These are phyloP conservation scores for Diadegma fenestrale DNA, from an alignment of 2,888 invertebrate genomes.

Conservation along the genomic window DNA sequence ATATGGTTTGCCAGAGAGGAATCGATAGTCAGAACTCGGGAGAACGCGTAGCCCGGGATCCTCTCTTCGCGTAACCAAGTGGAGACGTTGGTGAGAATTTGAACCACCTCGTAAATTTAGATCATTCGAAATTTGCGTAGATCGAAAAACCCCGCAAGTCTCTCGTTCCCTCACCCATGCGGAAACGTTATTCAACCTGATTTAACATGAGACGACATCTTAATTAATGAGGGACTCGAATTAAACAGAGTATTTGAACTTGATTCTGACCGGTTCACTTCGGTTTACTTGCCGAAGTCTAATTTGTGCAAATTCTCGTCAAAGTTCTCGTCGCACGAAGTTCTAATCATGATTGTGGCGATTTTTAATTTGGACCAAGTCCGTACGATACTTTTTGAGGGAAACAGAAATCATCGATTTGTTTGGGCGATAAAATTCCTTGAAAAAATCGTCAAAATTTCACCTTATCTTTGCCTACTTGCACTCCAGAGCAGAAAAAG, in stretches of 20 bases:
- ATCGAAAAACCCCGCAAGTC: neutral
- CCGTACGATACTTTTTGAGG: neutral
- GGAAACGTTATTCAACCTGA: neutral
- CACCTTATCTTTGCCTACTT: neutral
- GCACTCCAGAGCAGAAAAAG: neutral
- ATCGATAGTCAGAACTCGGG: slow-evolving; percentile 61
- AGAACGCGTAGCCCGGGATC: slow-evolving; percentile 25
- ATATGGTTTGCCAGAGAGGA: slow-evolving; percentile 41
- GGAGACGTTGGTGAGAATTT: slow-evolving; percentile 16
- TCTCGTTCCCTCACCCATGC: neutral
- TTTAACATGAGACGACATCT: neutral
- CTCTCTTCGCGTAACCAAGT: slow-evolving; percentile 34
- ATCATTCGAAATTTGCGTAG: neutral
- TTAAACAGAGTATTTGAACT: too few relatives aligned
- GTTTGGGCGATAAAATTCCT: neutral
- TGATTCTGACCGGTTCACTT: neutral
- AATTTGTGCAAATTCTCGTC: neutral
- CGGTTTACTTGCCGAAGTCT: too few relatives aligned
- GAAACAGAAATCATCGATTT: neutral
- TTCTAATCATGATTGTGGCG: neutral
- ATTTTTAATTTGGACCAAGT: neutral
- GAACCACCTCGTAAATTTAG: slow-evolving; percentile 17
- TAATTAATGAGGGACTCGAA: neutral
- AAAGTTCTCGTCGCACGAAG: neutral
- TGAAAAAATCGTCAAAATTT: neutral